These are phyloP conservation scores for Cancer borealis DNA, from an alignment of 2,888 invertebrate genomes.

Conservation along the genomic window DNA sequence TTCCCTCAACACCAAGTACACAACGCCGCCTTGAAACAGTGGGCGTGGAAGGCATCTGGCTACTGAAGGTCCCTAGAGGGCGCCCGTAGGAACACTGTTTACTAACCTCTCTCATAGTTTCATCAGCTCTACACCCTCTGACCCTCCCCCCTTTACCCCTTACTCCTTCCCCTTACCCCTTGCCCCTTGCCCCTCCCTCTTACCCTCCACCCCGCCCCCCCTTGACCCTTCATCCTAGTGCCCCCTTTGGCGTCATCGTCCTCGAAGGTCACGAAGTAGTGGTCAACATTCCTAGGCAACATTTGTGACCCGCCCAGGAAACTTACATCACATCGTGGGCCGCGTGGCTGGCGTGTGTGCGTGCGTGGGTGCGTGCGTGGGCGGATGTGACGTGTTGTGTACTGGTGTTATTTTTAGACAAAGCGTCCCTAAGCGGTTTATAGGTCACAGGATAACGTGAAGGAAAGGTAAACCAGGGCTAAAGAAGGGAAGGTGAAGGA, in stretches of 20 bases:
- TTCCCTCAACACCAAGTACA: constrained; percentile 16
- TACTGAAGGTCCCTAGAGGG: background rate
- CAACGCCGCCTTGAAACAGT: background rate
- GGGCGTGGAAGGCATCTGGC: background rate
- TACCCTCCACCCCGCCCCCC: too few relatives aligned
- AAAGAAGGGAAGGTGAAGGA: background rate
- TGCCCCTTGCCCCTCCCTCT: too few relatives aligned
- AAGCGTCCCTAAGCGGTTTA: background rate
- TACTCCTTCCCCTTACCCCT: background rate
- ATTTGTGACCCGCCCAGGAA: constrained; percentile 47
- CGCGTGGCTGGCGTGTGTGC: background rate
- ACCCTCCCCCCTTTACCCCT: background rate
- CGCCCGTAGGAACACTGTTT: background rate
- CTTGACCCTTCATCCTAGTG: background rate
- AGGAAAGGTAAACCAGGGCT: background rate
- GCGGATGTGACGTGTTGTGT: background rate
- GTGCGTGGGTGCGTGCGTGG: background rate
- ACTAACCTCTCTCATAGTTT: background rate
- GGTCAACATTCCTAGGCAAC: constrained; percentile 42
- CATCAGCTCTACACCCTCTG: background rate
- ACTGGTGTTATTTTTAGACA: background rate
- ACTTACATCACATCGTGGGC: constrained; percentile 23
- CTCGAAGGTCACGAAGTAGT: constrained; percentile 42
- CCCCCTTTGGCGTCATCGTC: background rate
- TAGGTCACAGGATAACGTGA: background rate